Conservation (phyloP, 23 tunicate genomes). For the Corella eumyota region DNA sequence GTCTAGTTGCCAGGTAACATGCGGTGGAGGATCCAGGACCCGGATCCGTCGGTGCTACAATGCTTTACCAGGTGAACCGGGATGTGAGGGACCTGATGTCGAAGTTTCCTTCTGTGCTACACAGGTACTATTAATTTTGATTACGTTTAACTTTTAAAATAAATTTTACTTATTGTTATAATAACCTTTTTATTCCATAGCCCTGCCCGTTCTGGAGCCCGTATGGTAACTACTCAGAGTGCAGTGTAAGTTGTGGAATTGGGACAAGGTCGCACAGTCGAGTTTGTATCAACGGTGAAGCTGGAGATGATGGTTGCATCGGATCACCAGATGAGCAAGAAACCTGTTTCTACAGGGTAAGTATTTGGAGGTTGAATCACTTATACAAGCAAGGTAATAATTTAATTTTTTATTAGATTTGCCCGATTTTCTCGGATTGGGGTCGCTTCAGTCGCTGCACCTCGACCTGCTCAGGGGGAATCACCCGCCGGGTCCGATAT, state of each 20-base stretch:
- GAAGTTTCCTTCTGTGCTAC: constrained; percentile 24
- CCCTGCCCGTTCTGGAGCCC: constrained; percentile 46
- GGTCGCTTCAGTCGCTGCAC: constrained; percentile 36
- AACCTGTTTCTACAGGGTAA: constrained; percentile 10
- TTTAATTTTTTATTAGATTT: constrained; percentile 6
- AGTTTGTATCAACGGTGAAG: constrained; percentile 37
- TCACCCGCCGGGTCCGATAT: constrained; percentile 19
- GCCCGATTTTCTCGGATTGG: constrained; percentile 63
- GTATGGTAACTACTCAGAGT: constrained; percentile 49
- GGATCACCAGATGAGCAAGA: constrained; percentile 4
- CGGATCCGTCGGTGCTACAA: constrained; percentile 30
- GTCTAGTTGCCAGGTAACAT: constrained; percentile 31
- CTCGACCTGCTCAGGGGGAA: constrained; percentile 54
- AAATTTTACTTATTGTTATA: too few species aligned
- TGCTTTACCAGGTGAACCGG: constrained; percentile 25
- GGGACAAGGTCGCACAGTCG: constrained; percentile 33
- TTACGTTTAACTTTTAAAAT: not conserved
- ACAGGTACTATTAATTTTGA: constrained; percentile 11
- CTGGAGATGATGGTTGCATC: constrained; percentile 53
- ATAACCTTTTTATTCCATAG: constrained; percentile 20
- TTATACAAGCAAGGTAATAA: too few species aligned
- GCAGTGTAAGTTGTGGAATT: constrained; percentile 44
- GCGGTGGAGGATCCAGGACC: constrained; percentile 21
- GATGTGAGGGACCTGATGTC: constrained; percentile 28
- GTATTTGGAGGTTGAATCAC: too few species aligned